Conservation (phyloP, 2,797 vertebrate genomes). For the Sarcophilus harrisii region DNA sequence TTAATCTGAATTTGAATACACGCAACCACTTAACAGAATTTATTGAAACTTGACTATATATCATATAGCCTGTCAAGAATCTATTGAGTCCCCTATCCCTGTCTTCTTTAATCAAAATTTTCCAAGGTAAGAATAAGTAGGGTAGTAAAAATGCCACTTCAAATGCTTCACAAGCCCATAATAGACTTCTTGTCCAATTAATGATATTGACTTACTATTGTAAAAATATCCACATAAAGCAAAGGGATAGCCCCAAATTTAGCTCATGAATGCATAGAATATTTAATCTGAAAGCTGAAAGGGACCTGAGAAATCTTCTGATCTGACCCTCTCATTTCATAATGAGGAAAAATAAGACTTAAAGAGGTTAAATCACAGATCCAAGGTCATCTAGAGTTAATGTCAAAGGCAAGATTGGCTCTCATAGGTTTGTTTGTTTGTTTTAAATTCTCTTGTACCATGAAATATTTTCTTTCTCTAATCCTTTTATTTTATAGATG, state of each 20-base stretch:
- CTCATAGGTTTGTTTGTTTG: neutral
- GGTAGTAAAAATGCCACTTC: neutral
- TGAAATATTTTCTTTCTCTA: neutral
- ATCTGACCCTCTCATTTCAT: neutral
- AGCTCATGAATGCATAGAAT: neutral
- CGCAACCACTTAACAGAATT: neutral
- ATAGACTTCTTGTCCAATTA: neutral
- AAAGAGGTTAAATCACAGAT: neutral
- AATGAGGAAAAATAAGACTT: neutral
- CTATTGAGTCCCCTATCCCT: neutral
- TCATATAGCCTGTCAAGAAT: neutral
- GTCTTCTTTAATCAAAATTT: neutral
- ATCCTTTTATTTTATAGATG: neutral
- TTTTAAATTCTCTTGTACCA: neutral
- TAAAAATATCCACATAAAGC: neutral
- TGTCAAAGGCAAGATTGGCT: neutral
- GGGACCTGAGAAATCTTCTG: neutral
- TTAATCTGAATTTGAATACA: neutral
- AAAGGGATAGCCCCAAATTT: neutral
- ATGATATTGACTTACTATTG: neutral
- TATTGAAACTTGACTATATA: neutral
- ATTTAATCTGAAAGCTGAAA: neutral
- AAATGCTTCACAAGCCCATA: neutral
- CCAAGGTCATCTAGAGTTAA: neutral
- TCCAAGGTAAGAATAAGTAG: neutral